Conservation (phyloP, 2,797 vertebrate species). For the Leptodactylus fallax region DNA sequence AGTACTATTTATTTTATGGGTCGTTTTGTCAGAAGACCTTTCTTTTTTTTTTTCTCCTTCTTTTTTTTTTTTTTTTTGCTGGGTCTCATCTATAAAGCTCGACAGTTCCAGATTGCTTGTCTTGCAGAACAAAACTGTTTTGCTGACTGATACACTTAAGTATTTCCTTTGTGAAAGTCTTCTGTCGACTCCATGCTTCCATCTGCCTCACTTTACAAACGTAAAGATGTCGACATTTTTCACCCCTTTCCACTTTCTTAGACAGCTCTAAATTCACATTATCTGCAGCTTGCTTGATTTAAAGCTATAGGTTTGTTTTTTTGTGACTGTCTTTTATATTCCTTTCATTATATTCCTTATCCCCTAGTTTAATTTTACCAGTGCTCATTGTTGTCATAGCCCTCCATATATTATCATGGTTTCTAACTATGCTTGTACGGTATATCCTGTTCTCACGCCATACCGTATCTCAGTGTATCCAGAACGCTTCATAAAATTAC, state of each 20-base stretch:
- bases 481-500: too few species aligned
- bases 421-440: too few species aligned
- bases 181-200: not conserved
- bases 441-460: too few species aligned
- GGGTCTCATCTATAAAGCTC: slow-evolving; percentile 33
- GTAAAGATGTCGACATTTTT: not conserved
- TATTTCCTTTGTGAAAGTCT: slow-evolving; percentile 18
- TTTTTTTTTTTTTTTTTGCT: not conserved
- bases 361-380: not conserved
- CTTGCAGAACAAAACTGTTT: slow-evolving; percentile 17
- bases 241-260: not conserved
- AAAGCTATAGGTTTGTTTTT: not conserved
- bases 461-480: too few species aligned
- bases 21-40: slow-evolving; percentile 2
- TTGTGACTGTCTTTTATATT: too few species aligned
- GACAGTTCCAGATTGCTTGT: slow-evolving; percentile 48
- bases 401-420: too few species aligned
- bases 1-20: slow-evolving; percentile 23
- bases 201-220: not conserved
- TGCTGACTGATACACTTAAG: slow-evolving; percentile 39
- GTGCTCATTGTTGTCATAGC: too few species aligned
- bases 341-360: not conserved
- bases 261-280: not conserved
- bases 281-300: not conserved
- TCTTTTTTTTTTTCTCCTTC: not conserved